These are phyloP conservation scores for Antechinus stuartii DNA, from an alignment of 2,113 vertebrate genomes.

Conservation along the genomic window DNA sequence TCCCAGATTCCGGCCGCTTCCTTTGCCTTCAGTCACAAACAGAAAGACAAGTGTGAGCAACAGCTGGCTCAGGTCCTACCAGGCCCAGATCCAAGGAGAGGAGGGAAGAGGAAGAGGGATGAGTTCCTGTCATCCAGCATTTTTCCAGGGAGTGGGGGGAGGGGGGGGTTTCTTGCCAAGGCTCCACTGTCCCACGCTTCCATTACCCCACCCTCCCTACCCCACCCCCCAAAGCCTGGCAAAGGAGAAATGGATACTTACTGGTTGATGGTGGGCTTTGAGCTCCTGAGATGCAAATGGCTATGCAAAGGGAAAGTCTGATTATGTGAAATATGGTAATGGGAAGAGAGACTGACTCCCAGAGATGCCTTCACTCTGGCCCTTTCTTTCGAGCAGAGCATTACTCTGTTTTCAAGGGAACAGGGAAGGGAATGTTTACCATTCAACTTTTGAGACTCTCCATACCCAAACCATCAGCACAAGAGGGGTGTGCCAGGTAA, in stretches of 20 bases:
- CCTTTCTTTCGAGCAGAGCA: constrained; percentile 43
- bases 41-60: constrained; percentile 81
- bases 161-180: not conserved
- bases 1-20: constrained; percentile 93
- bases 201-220: constrained; percentile 27
- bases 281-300: constrained; percentile 59
- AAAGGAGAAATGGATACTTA: constrained; percentile 70
- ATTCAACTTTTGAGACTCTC: constrained; percentile 16
- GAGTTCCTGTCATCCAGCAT: not conserved
- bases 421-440: not conserved
- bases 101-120: not conserved
- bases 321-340: constrained; percentile 58
- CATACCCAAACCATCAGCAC: not conserved
- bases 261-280: constrained; percentile 58
- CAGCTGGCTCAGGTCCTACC: constrained; percentile 43
- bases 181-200: not conserved
- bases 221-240: constrained; percentile 51
- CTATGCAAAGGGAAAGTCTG: constrained; percentile 68
- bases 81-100: constrained; percentile 22
- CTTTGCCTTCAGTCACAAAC: constrained; percentile 91
- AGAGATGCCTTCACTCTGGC: constrained; percentile 35
- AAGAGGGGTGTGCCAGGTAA: constrained; percentile 19
- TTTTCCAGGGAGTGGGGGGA: constrained; percentile 23
- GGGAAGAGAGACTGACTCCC: constrained; percentile 43
- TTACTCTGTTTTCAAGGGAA: constrained; percentile 52